phyloP scores from a whole-genome alignment of 2,113 vertebrate genomes.

The Lipotes vexillifer region DNA sequence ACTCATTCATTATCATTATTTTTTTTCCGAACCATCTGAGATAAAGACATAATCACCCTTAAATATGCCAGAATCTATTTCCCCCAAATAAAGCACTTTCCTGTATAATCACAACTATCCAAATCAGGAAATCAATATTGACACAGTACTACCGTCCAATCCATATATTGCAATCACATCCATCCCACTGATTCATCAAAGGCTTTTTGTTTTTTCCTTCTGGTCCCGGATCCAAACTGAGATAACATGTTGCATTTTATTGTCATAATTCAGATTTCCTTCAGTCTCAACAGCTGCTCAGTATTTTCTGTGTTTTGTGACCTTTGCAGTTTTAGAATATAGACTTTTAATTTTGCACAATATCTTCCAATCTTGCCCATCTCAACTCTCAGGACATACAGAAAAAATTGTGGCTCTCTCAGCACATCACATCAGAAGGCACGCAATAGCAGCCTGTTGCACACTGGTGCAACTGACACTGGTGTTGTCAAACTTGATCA shows the following conservation, averaged over 20 bases:
- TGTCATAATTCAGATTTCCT: neutral
- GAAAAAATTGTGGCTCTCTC: neutral
- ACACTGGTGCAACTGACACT: neutral
- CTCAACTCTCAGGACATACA: neutral
- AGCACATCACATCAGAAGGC: neutral
- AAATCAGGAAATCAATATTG: neutral
- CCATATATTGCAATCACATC: neutral
- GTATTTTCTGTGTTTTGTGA: neutral
- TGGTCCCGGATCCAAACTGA: neutral
- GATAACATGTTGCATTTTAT: neutral
- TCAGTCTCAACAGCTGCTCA: neutral
- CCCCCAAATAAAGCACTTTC: neutral
- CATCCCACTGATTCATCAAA: neutral
- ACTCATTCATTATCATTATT: neutral
- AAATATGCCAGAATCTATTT: neutral
- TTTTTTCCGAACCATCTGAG: neutral
- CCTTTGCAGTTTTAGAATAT: neutral
- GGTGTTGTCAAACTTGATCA: neutral
- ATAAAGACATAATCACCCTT: neutral
- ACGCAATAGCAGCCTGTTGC: neutral
- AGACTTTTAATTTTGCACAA: neutral
- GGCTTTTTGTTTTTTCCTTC: neutral
- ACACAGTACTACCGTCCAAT: neutral
- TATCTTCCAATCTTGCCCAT: neutral
- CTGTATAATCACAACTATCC: neutral